Base-by-base conservation (phyloP, 23 tunicate genomes). In the Aplidium turbinatum region DNA sequence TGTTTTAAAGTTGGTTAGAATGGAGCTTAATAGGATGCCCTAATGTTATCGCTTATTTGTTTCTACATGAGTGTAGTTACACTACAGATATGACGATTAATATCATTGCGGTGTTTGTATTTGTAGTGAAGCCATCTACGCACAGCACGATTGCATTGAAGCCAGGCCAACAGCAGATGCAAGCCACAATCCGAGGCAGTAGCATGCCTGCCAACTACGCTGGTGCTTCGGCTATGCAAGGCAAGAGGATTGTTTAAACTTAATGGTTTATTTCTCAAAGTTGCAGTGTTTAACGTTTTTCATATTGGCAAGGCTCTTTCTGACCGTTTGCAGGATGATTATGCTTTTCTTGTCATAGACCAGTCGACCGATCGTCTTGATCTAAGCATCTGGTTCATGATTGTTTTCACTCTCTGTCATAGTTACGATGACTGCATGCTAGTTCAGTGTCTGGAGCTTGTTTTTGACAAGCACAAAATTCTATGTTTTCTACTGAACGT, bases 381-480 rank as follows among this genome's bases (percentile, higher is more conserved):
- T n/a, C n/a, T n/a, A n/a, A n/a, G n/a, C n/a, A n/a, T 27, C 19
- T 47, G 20, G 16, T 32, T 6, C 20, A 72, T 26, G 63, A 72
- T 40, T 57, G 80, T 58, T 25, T 40, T 68, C 40, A 45, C 75
- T 31, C 16, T 6, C 33, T 78, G 82, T 77, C 82, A 77, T 77
- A 77, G 82, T 77, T 77, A 77, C 82, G 25, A 77, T 77, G 82
- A 77, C 82, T 77, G 82, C 82, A 26, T 42, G 50, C 11, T 9
- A 42, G 63, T 19, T 57, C 11, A 16, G 11, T 42, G 11, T 42
- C 50, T 42, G 16, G 11, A 9, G 11, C 50, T 9, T 42, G 16
- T 42, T 16, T 42, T 11, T 42, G 50, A 42, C 16, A 9, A 9
- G 16, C 11, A 42, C 16, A 42, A 42, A n/a, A n/a, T n/a, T n/a